Conservation (phyloP, 2,797 vertebrate genomes). For the Micropoecilia bifurca region DNA sequence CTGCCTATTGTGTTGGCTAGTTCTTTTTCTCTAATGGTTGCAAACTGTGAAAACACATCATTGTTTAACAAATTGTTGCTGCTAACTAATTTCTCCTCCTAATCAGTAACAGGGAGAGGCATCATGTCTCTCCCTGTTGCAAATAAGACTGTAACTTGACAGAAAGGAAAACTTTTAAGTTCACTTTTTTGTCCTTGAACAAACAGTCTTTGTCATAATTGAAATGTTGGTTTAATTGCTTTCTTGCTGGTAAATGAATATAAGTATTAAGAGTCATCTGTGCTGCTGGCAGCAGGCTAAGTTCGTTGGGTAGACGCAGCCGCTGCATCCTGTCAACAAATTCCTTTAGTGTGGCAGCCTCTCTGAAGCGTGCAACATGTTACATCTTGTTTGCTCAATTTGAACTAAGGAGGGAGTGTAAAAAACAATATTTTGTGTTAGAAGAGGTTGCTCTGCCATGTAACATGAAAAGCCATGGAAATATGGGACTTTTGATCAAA, state of each 20-base stretch:
- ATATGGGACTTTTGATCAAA: not conserved
- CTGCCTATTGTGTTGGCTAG: slow-evolving; percentile 16
- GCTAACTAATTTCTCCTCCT: slow-evolving; percentile 1
- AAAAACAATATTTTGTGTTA: slow-evolving; percentile 3
- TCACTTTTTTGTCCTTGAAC: not conserved
- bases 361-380: not conserved
- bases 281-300: not conserved
- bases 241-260: not conserved
- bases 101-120: not conserved
- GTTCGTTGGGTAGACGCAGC: not conserved
- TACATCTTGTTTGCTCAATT: not conserved
- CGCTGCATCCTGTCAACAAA: not conserved
- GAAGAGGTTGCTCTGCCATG: not conserved
- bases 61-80: slow-evolving; percentile 1
- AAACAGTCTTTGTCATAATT: not conserved
- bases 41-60: not conserved
- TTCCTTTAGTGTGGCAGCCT: not conserved
- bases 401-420: not conserved
- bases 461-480: not conserved
- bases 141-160: not conserved
- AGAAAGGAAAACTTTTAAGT: not conserved
- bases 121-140: not conserved
- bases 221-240: not conserved
- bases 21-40: slow-evolving; percentile 12
- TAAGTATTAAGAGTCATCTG: not conserved